phyloP scores from a whole-genome alignment of 2,888 invertebrate genomes.

The Ryuthela nishihirai region DNA sequence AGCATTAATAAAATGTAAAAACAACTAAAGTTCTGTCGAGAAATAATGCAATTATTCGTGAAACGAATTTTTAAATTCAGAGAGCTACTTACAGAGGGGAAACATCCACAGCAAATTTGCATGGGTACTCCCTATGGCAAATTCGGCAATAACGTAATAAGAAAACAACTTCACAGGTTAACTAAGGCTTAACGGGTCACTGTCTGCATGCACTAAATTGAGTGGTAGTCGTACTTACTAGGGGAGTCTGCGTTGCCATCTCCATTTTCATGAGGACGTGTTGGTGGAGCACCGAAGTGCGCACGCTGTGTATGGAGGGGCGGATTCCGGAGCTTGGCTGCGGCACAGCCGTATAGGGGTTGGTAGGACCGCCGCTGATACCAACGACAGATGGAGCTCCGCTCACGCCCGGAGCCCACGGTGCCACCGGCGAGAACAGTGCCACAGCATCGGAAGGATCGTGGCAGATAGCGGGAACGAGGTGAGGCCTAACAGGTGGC shows the following conservation, averaged over 20 bases:
- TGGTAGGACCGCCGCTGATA: constrained; percentile 6
- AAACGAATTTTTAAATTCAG: too few species aligned
- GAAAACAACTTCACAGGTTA: too few species aligned
- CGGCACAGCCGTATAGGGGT: constrained; percentile 12
- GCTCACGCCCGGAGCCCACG: background rate
- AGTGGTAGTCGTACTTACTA: too few species aligned
- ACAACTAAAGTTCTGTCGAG: too few species aligned
- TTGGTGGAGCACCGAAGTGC: constrained; percentile 23
- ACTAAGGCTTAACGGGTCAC: too few species aligned
- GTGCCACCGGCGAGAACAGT: constrained; percentile 28
- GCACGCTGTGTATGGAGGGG: constrained; percentile 16
- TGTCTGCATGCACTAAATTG: too few species aligned
- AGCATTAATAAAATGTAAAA: too few species aligned
- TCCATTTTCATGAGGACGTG: constrained; percentile 36
- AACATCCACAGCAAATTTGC: too few species aligned
- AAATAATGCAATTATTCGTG: too few species aligned
- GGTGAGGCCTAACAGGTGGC: constrained; percentile 34
- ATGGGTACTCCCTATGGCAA: too few species aligned
- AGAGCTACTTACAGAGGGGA: too few species aligned
- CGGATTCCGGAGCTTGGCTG: constrained; percentile 1
- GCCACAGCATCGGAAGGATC: constrained; percentile 14
- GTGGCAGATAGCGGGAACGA: constrained; percentile 23
- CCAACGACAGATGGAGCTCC: constrained; percentile 10
- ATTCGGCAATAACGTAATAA: too few species aligned
- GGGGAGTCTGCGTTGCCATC: constrained; percentile 24